phyloP scores from a whole-genome alignment of 2,797 vertebrate genomes.

The Poecilia gillii region DNA sequence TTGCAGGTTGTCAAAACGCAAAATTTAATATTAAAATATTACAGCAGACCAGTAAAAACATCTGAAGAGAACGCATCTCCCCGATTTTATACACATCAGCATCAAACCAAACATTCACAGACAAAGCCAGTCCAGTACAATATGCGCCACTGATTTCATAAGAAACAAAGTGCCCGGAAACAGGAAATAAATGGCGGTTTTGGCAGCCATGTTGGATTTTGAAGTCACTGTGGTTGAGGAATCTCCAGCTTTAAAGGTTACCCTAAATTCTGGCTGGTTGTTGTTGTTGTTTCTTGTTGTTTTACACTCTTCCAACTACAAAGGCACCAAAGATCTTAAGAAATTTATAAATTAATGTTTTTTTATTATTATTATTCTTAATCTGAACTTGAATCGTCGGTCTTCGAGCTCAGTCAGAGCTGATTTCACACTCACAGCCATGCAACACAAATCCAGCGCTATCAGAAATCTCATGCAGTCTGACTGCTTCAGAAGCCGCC shows the following conservation, averaged over 20 bases:
- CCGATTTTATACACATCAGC: not conserved
- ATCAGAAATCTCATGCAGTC: not conserved
- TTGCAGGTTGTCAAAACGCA: not conserved
- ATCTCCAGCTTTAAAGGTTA: not conserved
- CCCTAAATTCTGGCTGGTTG: too few relatives aligned
- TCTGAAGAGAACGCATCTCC: not conserved
- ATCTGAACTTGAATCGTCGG: not conserved
- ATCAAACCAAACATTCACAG: not conserved
- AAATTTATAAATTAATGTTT: not conserved
- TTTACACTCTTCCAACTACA: not conserved
- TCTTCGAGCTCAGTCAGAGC: not conserved
- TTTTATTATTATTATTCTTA: too few relatives aligned
- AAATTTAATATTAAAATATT: not conserved
- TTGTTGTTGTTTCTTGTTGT: too few relatives aligned
- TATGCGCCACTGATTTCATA: not conserved
- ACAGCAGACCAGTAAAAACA: not conserved
- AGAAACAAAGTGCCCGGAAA: not conserved
- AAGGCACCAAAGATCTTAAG: not conserved
- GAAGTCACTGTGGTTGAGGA: not conserved
- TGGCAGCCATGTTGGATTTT: not conserved
- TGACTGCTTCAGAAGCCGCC: not conserved
- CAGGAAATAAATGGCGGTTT: not conserved
- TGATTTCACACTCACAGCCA: not conserved
- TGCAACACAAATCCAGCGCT: not conserved
- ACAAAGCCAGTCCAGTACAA: not conserved